phyloP scores from a whole-genome alignment of 1,140 invertebrate genomes.

The Reticulitermes speratus region DNA sequence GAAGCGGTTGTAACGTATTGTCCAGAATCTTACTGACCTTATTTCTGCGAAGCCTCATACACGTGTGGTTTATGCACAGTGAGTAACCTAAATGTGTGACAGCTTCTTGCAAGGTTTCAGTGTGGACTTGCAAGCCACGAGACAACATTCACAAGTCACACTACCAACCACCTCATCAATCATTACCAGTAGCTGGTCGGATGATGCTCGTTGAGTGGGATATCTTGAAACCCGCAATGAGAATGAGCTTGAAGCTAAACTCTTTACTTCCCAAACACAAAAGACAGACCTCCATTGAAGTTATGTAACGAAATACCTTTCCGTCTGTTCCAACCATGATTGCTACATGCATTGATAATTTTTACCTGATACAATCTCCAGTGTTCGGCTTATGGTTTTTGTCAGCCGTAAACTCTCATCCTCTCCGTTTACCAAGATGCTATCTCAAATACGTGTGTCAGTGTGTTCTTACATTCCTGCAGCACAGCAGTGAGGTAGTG shows the following conservation, averaged over 20 bases:
- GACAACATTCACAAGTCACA: not conserved
- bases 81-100: not conserved
- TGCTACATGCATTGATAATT: conserved; percentile 5
- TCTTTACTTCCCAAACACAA: not conserved
- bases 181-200: not conserved
- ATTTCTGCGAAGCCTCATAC: no score
- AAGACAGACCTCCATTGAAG: not conserved
- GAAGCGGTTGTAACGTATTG: no score
- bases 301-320: not conserved
- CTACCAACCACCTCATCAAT: not conserved
- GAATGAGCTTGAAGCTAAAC: not conserved
- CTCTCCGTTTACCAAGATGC: not conserved
- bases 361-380: not conserved
- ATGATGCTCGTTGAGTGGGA: no score
- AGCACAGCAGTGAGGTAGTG: not conserved
- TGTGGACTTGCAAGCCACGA: not conserved
- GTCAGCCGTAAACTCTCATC: not conserved
- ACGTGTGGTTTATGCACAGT: no score
- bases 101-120: not conserved
- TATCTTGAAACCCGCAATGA: not conserved
- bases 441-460: not conserved
- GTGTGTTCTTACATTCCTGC: not conserved
- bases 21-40: no score
- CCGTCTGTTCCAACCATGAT: not conserved
- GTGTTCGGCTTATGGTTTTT: not conserved